Conservation (phyloP, 92 coral and sea anemone genomes). For the Chrysogorgia sp. region DNA sequence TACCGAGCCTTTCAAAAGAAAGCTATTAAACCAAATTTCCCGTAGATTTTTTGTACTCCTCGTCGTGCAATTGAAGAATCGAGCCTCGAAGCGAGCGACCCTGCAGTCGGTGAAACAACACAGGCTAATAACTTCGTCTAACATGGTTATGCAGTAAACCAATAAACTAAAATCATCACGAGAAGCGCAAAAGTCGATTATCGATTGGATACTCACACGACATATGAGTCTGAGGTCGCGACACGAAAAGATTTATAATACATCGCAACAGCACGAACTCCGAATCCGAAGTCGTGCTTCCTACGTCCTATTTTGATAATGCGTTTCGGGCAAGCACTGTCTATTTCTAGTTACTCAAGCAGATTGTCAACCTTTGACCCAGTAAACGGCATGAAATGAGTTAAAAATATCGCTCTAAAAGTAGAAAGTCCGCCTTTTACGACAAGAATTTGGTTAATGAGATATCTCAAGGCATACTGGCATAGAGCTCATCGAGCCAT, state of each 20-base stretch:
- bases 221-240: not conserved
- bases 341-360: not conserved
- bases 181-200: not conserved
- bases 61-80: not conserved
- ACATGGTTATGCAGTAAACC: not conserved
- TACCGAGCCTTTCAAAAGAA: not conserved
- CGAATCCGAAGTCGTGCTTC: not conserved
- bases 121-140: not conserved
- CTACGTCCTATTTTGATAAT: not conserved
- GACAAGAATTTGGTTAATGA: not conserved
- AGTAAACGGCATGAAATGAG: slow-evolving; percentile 9
- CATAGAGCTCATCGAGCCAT: not conserved
- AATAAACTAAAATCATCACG: not conserved
- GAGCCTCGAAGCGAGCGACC: not conserved
- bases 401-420: slow-evolving; percentile 45
- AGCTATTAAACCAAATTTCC: not conserved
- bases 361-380: slow-evolving; percentile 41
- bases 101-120: no score
- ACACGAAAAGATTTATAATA: not conserved
- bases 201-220: not conserved
- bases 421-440: slow-evolving; percentile 15
- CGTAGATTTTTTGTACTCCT: not conserved
- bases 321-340: not conserved
- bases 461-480: not conserved
- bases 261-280: not conserved